phyloP scores from a whole-genome alignment of 2,888 invertebrate genomes.

The Lepidocyrtoides sp. region DNA sequence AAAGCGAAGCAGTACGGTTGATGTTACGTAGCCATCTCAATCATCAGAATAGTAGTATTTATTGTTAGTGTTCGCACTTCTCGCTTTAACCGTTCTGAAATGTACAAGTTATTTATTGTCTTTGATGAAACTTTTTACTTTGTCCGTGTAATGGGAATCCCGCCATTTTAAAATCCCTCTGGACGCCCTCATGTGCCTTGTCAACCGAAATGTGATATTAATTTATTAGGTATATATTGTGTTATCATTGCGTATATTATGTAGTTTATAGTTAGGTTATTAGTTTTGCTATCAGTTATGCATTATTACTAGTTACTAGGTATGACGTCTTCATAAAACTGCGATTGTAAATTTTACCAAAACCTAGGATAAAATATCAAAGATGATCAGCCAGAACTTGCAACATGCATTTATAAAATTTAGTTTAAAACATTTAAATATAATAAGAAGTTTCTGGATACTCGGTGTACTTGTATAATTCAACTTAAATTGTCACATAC shows the following conservation, averaged over 20 bases:
- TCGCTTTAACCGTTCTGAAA: slow-evolving; percentile 55
- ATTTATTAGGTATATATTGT: slow-evolving; percentile 59
- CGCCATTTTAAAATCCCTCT: background rate
- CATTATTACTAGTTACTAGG: no score
- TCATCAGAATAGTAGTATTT: slow-evolving; percentile 21
- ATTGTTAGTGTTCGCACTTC: background rate
- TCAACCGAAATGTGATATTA: slow-evolving; percentile 84
- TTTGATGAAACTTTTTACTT: slow-evolving; percentile 20
- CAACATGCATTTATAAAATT: background rate
- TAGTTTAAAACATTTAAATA: background rate
- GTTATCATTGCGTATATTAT: slow-evolving; percentile 15
- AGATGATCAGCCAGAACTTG: no score
- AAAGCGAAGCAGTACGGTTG: slow-evolving; percentile 80
- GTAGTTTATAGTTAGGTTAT: no score
- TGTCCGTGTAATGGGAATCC: slow-evolving; percentile 28
- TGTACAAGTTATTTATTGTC: slow-evolving; percentile 69
- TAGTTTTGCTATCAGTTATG: no score
- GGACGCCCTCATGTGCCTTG: slow-evolving; percentile 80
- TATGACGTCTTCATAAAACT: no score
- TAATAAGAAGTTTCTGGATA: background rate
- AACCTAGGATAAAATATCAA: no score
- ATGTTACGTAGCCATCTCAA: slow-evolving; percentile 26
- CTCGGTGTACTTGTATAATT: background rate
- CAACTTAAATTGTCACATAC: background rate
- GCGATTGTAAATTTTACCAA: no score